These are phyloP conservation scores for Pachycephus smyrnensis DNA, from an alignment of 2,888 invertebrate species.

Conservation along the genomic window DNA sequence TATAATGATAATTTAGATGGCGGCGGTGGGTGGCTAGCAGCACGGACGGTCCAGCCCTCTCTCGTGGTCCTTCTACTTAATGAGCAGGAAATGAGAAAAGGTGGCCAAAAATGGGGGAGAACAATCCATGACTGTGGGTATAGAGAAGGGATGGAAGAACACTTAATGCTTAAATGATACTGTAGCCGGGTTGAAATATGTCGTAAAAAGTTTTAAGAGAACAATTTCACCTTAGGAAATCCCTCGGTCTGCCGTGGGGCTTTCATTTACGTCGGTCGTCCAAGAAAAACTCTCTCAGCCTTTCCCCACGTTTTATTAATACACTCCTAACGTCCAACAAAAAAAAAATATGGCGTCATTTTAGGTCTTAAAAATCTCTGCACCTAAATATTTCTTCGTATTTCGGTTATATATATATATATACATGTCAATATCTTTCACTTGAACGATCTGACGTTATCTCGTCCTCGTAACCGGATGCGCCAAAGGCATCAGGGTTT, in stretches of 20 bases:
- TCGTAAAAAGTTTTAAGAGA: slow-evolving; percentile 15
- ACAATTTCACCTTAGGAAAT: slow-evolving; percentile 10
- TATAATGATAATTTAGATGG: slow-evolving; percentile 33
- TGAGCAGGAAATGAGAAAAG: slow-evolving; percentile 37
- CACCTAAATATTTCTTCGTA: too few relatives aligned
- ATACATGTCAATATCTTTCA: too few relatives aligned
- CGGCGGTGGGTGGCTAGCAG: slow-evolving; percentile 20
- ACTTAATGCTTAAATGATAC: slow-evolving; percentile 19
- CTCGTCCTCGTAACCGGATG: too few relatives aligned
- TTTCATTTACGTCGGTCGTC: background rate
- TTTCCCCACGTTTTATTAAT: background rate
- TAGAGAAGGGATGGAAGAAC: slow-evolving; percentile 13
- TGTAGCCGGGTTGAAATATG: slow-evolving; percentile 12
- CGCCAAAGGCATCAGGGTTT: too few relatives aligned
- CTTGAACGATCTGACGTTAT: too few relatives aligned
- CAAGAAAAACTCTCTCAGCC: background rate
- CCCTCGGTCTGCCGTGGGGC: background rate
- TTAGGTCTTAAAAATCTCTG: too few relatives aligned
- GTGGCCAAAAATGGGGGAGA: slow-evolving; percentile 16
- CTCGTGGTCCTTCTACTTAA: slow-evolving; percentile 23
- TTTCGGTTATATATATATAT: too few relatives aligned
- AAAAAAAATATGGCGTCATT: too few relatives aligned
- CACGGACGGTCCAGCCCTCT: slow-evolving; percentile 12
- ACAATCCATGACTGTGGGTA: slow-evolving; percentile 6
- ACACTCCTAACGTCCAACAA: background rate